phyloP scores from a whole-genome alignment of 2,113 vertebrate genomes.

The Penelope pileata region DNA sequence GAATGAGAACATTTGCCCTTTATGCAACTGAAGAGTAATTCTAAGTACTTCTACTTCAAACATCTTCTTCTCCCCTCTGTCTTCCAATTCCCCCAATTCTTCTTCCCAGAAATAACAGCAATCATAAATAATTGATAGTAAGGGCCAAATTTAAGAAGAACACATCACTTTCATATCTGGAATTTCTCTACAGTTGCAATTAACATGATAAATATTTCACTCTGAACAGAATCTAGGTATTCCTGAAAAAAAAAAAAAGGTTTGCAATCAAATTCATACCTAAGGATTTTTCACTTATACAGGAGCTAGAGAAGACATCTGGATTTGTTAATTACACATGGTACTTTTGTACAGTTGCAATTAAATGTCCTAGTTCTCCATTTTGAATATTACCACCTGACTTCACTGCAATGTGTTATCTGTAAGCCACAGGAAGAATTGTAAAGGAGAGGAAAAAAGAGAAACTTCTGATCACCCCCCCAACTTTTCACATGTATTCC shows the following conservation, averaged over 20 bases:
- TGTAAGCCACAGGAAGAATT: not conserved
- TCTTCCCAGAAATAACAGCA: not conserved
- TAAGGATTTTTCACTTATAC: not conserved
- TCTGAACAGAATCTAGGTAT: not conserved
- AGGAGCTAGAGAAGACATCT: not conserved
- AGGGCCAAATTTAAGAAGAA: not conserved
- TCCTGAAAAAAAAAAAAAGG: not conserved
- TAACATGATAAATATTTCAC: not conserved
- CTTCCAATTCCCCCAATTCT: not conserved
- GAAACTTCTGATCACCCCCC: not conserved
- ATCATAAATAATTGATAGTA: not conserved
- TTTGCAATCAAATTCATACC: not conserved
- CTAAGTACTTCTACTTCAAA: not conserved
- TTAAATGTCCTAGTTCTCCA: not conserved
- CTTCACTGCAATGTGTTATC: not conserved
- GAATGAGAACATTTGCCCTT: not conserved
- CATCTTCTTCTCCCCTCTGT: not conserved
- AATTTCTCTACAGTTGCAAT: not conserved
- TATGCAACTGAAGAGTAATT: not conserved
- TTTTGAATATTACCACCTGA: not conserved
- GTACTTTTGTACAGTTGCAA: not conserved
- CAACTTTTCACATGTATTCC: not conserved
- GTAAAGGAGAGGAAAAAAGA: not conserved
- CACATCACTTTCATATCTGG: not conserved
- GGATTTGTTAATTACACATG: not conserved